phyloP scores from a whole-genome alignment of 2,113 vertebrate species.

The Fulmarus glacialis region DNA sequence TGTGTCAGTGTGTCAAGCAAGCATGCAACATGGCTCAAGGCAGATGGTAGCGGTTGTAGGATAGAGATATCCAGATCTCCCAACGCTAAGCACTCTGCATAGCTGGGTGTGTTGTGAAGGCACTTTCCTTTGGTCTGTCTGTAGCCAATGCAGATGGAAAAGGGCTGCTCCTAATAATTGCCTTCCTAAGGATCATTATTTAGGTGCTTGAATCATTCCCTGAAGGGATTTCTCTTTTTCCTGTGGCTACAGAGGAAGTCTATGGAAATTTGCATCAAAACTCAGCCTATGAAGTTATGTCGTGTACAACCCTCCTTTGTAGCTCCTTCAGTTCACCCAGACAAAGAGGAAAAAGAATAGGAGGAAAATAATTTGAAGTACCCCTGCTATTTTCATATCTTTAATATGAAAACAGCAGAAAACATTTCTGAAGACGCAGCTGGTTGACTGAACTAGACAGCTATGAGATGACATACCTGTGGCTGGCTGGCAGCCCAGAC shows the following conservation, averaged over 20 bases:
- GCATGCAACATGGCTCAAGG: neutral
- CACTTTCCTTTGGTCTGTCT: neutral
- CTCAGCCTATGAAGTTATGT: neutral
- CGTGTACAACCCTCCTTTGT: neutral
- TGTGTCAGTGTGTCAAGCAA: neutral
- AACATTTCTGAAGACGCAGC: neutral
- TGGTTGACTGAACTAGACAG: neutral
- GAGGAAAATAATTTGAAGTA: neutral
- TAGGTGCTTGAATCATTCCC: neutral
- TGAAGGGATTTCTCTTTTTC: neutral
- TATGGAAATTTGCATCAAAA: neutral
- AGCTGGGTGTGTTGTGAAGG: neutral
- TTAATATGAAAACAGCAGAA: neutral
- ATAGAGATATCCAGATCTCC: neutral
- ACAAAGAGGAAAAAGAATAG: neutral
- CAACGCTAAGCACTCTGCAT: neutral
- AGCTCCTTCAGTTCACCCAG: neutral
- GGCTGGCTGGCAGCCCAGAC: conserved; percentile 8
- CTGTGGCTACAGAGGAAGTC: neutral
- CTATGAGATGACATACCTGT: neutral
- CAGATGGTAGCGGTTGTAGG: neutral
- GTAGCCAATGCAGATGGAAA: neutral
- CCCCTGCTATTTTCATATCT: neutral
- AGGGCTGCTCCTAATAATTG: neutral
- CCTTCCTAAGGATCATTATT: neutral